phyloP scores from a whole-genome alignment of 2,888 invertebrate genomes.

The Drosophila mimica region DNA sequence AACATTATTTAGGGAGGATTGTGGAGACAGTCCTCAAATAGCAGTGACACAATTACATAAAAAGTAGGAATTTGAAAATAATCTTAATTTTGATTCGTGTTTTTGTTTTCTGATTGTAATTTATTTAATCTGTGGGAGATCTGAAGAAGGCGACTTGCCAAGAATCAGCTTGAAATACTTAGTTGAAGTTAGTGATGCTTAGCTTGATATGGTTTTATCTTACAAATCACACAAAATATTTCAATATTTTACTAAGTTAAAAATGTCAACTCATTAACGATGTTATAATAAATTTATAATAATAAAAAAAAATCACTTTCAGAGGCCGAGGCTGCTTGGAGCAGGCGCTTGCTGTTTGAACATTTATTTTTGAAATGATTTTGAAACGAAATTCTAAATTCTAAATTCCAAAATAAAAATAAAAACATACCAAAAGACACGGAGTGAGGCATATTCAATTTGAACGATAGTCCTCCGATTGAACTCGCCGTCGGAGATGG shows the following conservation, averaged over 20 bases:
- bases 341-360: constrained; percentile 19
- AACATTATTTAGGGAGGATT: neutral
- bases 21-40: neutral
- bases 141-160: neutral
- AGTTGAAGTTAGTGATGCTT: neutral
- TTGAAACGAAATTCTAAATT: neutral
- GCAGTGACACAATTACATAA: neutral
- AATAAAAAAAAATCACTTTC: neutral
- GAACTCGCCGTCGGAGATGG: constrained; percentile 37
- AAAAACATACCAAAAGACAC: neutral
- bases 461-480: constrained; percentile 7
- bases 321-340: neutral
- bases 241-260: neutral
- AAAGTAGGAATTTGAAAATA: neutral
- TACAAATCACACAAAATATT: neutral
- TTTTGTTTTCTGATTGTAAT: neutral
- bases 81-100: neutral
- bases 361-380: constrained; percentile 15
- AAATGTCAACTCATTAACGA: neutral
- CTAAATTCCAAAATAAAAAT: constrained; percentile 15
- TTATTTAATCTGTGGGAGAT: neutral
- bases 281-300: neutral
- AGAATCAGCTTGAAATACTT: neutral
- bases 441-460: neutral
- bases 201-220: neutral